Percentiles rank a stretch among this genome's conserved stretches.
Conservation (phyloP, 2,113 vertebrate genomes). For the Thalassoma bifasciatum region DNA sequence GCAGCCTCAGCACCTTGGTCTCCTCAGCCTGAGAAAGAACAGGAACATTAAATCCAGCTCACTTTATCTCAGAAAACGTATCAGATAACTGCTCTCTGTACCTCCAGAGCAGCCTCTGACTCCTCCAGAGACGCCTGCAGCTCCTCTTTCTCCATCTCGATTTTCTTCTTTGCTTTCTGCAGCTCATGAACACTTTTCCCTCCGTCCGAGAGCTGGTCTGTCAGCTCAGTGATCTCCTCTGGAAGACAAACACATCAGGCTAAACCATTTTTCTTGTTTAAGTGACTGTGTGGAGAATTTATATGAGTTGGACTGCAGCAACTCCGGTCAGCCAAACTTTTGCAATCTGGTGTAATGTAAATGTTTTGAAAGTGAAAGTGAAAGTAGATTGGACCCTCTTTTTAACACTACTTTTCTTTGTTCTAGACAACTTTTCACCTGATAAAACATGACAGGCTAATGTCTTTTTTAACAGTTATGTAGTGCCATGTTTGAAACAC, state of each 20-base stretch:
- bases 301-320: no score
- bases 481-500: no score
- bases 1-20: slow-evolving; percentile 84
- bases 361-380: no score
- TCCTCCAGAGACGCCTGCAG: slow-evolving; percentile 85
- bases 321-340: no score
- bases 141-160: slow-evolving; percentile 87
- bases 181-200: slow-evolving; percentile 86
- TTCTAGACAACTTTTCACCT: no score
- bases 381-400: no score
- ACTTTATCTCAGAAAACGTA: no score
- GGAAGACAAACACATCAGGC: background rate
- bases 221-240: slow-evolving; percentile 85
- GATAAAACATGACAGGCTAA: no score
- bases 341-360: no score
- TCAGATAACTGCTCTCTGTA: slow-evolving; percentile 6
- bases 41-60: background rate
- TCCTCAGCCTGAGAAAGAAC: slow-evolving; percentile 81
- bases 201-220: slow-evolving; percentile 85
- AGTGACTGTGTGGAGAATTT: no score
- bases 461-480: no score
- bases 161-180: slow-evolving; percentile 86
- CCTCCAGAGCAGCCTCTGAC: slow-evolving; percentile 85
- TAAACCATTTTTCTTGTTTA: accelerated
- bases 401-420: no score